Evolutionary conservation across 2,113 vertebrate species (phyloP).

Genomic region (Halichoeres trimaculatus): DNA sequence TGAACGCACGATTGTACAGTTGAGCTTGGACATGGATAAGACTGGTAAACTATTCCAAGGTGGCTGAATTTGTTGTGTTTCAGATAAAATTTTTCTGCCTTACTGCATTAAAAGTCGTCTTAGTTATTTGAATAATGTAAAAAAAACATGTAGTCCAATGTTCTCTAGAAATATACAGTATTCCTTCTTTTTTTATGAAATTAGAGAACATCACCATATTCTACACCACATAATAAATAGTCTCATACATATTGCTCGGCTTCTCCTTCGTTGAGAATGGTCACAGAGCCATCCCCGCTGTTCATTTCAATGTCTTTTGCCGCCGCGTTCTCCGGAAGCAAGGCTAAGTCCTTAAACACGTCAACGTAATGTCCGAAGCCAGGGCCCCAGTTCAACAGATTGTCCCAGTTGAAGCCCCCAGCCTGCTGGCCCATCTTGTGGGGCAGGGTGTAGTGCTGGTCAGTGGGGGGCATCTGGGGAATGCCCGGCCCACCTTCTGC

Average conservation of each 20-base stretch:
- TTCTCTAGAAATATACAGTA: slow-evolving; percentile 73
- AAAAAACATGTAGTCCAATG: slow-evolving; percentile 67
- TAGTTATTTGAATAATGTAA: slow-evolving; percentile 61
- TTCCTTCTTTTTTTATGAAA: slow-evolving; percentile 43
- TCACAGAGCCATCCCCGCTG: slow-evolving; percentile 87
- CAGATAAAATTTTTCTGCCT: slow-evolving; percentile 78
- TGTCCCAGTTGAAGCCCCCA: slow-evolving; percentile 96
- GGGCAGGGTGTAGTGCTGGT: slow-evolving; percentile 86
- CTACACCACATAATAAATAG: slow-evolving; percentile 79
- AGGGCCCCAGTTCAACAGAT: slow-evolving; percentile 97
- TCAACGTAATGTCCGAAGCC: slow-evolving; percentile 98
- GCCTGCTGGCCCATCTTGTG: slow-evolving; percentile 89
- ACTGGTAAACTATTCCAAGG: slow-evolving; percentile 72
- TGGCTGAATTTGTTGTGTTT: slow-evolving; percentile 49
- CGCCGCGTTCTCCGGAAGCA: slow-evolving; percentile 91
- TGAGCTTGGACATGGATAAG: slow-evolving; percentile 35
- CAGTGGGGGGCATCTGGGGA: slow-evolving; percentile 71
- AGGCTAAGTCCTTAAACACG: slow-evolving; percentile 97
- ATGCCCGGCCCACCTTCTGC: slow-evolving; percentile 88
- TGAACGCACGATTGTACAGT: slow-evolving; percentile 46
- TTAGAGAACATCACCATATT: slow-evolving; percentile 69
- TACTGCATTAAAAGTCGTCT: slow-evolving; percentile 86
- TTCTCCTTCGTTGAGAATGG: slow-evolving; percentile 90
- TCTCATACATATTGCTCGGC: slow-evolving; percentile 95
- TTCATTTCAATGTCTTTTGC: slow-evolving; percentile 88